Base-by-base conservation (phyloP, 2,888 invertebrate species). In the Stenoptilia bipunctidactyla region DNA sequence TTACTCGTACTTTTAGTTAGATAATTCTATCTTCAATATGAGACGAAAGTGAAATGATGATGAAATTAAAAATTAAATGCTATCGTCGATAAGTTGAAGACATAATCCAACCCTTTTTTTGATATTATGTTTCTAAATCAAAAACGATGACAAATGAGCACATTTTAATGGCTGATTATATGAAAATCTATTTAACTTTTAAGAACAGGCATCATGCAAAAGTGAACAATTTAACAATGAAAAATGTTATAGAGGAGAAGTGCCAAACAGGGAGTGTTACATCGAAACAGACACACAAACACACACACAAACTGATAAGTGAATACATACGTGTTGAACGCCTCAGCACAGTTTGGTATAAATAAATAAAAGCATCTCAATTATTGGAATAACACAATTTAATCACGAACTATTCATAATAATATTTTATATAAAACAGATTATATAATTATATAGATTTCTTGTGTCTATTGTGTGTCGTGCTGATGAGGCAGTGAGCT, bases 321-420 rank as follows among this genome's bases (percentile, higher is more conserved):
- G 73, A 65, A 79, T 83, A 83, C 83, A 77, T 83, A 83, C 82
- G 82, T 83, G 82, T 67, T 80, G 61, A 76, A 73, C 76, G 79
- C 74, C 82, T 82, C 82, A 74, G 77, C 76, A 69, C 77, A 79
- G 80, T 80, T 72, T 75, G 72, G 77, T 80, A 74, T 77, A 82
- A 79, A 79, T 77, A 77, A 82, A 77, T 73, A 79, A 83, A 82
- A 83, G 79, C 80, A 82, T 76, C 66, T 82, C 73, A 80, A 62
- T 83, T 79, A 82, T 80, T 82, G 67, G 76, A 80, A 63, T 80
- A 83, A 83, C 82, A 83, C 80, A 83, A 80, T 83, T 83, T 83
- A 82, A 83, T 83, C 77, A 83, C 75, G 79, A 75, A 76, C 76
- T 82, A 82, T 72, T 73, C 53, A 69, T 76, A 76, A 58, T 68